These are phyloP conservation scores for Brenthis daphne DNA, from an alignment of 2,888 invertebrate species.

Conservation along the genomic window DNA sequence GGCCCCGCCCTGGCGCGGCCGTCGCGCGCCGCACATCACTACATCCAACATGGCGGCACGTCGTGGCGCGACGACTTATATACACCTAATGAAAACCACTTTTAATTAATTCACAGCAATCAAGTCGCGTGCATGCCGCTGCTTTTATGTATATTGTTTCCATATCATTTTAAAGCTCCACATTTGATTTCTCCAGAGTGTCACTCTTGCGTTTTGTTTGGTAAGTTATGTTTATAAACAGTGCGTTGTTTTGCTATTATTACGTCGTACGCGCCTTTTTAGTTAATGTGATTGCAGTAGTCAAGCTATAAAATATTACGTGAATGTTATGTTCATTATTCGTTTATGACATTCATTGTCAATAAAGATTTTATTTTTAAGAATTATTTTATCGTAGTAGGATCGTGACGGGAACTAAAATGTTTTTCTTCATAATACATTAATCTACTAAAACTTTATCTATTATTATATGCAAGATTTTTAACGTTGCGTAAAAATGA, in stretches of 20 bases:
- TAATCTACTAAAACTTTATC: too few species aligned
- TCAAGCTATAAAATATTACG: constrained; percentile 10
- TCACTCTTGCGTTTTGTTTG: constrained; percentile 69
- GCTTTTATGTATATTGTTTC: constrained; percentile 80
- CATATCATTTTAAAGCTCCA: constrained; percentile 76
- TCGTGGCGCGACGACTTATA: constrained; percentile 53
- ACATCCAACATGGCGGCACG: constrained; percentile 48
- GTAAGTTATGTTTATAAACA: constrained; percentile 59
- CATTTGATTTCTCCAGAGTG: constrained; percentile 81
- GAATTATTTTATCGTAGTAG: constrained; percentile 13
- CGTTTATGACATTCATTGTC: constrained; percentile 10
- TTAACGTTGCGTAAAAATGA: too few species aligned
- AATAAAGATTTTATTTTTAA: constrained; percentile 11
- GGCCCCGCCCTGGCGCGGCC: constrained; percentile 52
- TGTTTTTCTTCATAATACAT: not conserved
- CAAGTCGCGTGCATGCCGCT: constrained; percentile 65
- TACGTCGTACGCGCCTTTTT: constrained; percentile 66
- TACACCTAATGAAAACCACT: constrained; percentile 78
- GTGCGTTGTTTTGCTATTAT: constrained; percentile 59
- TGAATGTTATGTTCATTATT: constrained; percentile 19
- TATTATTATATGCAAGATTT: too few species aligned
- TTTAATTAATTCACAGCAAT: constrained; percentile 81
- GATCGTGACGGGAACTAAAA: not conserved
- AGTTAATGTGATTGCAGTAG: constrained; percentile 61
- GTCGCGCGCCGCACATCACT: constrained; percentile 43